Conservation (phyloP, 1,140 invertebrate genomes). For the Drosophila nigromelanica region DNA sequence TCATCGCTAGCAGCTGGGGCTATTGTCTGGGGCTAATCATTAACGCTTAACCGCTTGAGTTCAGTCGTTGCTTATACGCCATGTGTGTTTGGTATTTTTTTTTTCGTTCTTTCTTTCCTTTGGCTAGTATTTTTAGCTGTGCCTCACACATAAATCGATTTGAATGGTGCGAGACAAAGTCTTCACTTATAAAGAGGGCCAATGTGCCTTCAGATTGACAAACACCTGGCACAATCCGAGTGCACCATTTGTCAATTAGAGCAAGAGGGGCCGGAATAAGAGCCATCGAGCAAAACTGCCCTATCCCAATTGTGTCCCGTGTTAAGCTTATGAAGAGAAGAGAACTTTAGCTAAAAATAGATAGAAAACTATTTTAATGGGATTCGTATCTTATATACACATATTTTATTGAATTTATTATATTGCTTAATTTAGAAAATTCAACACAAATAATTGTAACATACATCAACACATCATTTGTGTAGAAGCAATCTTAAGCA, state of each 20-base stretch:
- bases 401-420: too few species aligned
- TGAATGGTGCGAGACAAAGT: slow-evolving; percentile 9
- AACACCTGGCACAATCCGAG: slow-evolving; percentile 57
- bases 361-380: too few species aligned
- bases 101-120: background rate
- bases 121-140: too few species aligned
- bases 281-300: slow-evolving; percentile 27
- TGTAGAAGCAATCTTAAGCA: too few species aligned
- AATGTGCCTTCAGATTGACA: slow-evolving; percentile 41
- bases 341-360: too few species aligned
- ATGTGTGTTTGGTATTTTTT: slow-evolving; percentile 37
- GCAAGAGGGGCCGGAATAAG: background rate
- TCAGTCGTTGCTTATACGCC: slow-evolving; percentile 60
- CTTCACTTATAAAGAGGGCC: slow-evolving; percentile 53
- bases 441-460: too few species aligned
- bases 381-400: too few species aligned
- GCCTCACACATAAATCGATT: slow-evolving; percentile 41
- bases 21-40: slow-evolving; percentile 60
- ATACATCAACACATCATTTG: too few species aligned
- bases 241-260: slow-evolving; percentile 36
- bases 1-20: slow-evolving; percentile 34
- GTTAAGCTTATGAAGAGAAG: background rate
- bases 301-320: slow-evolving; percentile 41
- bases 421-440: too few species aligned
- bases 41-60: slow-evolving; percentile 58